Conservation (phyloP, 2,888 invertebrate genomes). For the Panorpa germanica region DNA sequence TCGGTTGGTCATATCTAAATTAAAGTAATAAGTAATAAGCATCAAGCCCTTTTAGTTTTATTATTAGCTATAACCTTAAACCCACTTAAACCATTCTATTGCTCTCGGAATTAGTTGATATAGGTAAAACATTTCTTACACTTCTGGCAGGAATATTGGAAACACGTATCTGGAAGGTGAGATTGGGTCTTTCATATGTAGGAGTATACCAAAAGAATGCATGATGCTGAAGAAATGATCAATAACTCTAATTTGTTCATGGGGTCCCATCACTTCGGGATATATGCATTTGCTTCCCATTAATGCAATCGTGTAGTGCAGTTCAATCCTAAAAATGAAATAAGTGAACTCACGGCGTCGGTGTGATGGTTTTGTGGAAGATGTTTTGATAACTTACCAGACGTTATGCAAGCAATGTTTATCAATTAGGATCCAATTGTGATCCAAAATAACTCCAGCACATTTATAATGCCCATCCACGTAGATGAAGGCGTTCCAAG, state of each 20-base stretch:
- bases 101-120: too few species aligned
- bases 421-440: constrained; percentile 43
- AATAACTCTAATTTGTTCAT: constrained; percentile 48
- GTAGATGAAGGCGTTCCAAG: constrained; percentile 58
- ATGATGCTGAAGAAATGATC: constrained; percentile 35
- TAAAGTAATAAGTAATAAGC: constrained; percentile 17
- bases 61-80: too few species aligned
- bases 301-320: constrained; percentile 39
- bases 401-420: constrained; percentile 29
- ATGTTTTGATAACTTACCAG: constrained; percentile 20
- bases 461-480: constrained; percentile 50
- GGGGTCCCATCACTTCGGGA: constrained; percentile 35
- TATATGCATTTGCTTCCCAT: constrained; percentile 47
- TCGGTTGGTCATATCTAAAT: constrained; percentile 19
- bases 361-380: constrained; percentile 14
- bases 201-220: constrained; percentile 35
- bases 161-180: constrained; percentile 41
- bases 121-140: constrained; percentile 22
- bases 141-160: constrained; percentile 35
- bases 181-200: constrained; percentile 39
- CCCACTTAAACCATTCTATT: too few species aligned
- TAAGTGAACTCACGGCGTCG: constrained; percentile 14
- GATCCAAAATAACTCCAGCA: constrained; percentile 44
- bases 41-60: too few species aligned
- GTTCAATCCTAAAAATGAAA: constrained; percentile 25